Conservation (phyloP, 2,797 vertebrate genomes). For the Vultur gryphus region DNA sequence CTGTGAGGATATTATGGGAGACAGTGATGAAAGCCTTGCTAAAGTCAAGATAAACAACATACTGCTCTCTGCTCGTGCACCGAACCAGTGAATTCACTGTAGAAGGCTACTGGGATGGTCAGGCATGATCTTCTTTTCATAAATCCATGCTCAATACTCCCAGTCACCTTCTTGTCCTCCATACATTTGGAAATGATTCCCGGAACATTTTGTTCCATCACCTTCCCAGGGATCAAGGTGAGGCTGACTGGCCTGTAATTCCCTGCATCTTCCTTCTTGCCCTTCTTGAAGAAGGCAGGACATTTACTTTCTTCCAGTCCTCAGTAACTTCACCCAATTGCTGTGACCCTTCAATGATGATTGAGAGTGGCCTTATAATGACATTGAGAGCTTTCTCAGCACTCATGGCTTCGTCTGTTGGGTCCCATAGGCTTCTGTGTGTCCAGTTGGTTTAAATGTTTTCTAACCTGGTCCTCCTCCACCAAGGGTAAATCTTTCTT, state of each 20-base stretch:
- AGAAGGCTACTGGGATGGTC: not conserved
- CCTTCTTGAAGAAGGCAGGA: not conserved
- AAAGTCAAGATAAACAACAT: not conserved
- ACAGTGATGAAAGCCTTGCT: not conserved
- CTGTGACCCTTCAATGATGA: not conserved
- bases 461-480: not conserved
- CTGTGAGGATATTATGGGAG: not conserved
- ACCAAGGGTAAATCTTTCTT: not conserved
- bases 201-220: not conserved
- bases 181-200: not conserved
- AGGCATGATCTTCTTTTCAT: rapidly evolving
- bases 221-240: rapidly evolving
- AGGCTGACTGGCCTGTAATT: not conserved
- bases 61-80: not conserved
- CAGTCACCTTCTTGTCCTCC: not conserved
- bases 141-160: not conserved
- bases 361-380: not conserved
- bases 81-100: not conserved
- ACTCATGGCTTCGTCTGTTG: not conserved
- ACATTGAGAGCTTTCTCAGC: not conserved
- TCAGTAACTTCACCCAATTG: rapidly evolving
- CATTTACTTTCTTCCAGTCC: not conserved
- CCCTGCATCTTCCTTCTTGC: not conserved
- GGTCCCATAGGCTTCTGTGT: not conserved
- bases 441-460: not conserved